Base-by-base conservation (phyloP, 2,113 vertebrate species). In the Merops nubicus region DNA sequence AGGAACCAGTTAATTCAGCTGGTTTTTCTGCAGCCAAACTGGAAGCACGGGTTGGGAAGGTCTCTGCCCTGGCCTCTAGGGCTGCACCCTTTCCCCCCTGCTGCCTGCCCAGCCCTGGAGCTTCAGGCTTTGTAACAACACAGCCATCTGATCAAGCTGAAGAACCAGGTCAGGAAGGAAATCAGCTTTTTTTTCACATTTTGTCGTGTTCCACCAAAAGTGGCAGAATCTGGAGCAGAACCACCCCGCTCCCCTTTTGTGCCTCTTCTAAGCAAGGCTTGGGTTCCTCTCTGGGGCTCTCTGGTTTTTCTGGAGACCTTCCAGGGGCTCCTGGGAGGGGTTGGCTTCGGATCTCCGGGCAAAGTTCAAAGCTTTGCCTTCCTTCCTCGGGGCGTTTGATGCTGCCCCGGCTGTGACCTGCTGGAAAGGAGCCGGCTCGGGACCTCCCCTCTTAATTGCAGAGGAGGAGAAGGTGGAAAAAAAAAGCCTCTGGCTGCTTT, bases 381-480 rank as follows among this genome's bases (percentile, higher is more conserved):
- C 15, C 1, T 12, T 51, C 73, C 54, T 38, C n/a, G n/a, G n/a
- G n/a, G n/a, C n/a, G n/a, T n/a, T n/a, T n/a, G n/a, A n/a, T n/a
- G n/a, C n/a, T n/a, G n/a, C 88, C 94, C 89, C 36, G 94, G 3
- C 5, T 73, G 42, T 31, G 79, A 94, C 50, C 59, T 6, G 25
- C 79, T 93, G 53, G 9, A 68, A 79, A 69, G 70, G 78, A 91
- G 31, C 78, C 31, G 33, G 45, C 64, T 33, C 14, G 14, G 86
- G 84, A 90, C 70, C 57, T 95, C 34, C 3, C 69, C 65, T 91
- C n/a, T 75, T 77, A 53, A 80, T 63, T 83, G 91, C 5, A 10
- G 85, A 96, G 94, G 92, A 89, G 91, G 72, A 18, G 86, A 91
- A 42, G 56, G 9, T 57, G 83, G 64, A 88, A 95, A 84, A 95